phyloP scores from a whole-genome alignment of 2,888 invertebrate species.

The Allygus modestus region DNA sequence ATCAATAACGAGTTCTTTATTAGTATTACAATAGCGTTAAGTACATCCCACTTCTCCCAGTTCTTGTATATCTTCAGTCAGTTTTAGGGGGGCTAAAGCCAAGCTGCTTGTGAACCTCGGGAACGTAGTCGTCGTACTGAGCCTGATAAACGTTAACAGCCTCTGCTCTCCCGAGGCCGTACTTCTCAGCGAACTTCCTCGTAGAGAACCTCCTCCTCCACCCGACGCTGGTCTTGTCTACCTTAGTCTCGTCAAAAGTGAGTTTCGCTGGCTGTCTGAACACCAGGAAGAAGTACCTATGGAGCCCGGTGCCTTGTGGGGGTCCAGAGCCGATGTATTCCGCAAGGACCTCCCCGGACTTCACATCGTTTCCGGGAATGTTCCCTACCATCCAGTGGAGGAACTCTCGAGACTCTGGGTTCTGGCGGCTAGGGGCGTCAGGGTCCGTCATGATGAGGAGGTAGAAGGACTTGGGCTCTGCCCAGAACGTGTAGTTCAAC shows the following conservation, averaged over 20 bases:
- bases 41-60: too few species aligned
- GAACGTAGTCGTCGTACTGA: slow-evolving; percentile 93
- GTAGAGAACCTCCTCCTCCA: slow-evolving; percentile 82
- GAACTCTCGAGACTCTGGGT: slow-evolving; percentile 85
- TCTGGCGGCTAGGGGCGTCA: slow-evolving; percentile 92
- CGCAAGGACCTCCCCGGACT: slow-evolving; percentile 84
- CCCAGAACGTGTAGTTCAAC: slow-evolving; percentile 77
- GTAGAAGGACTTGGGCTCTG: slow-evolving; percentile 7
- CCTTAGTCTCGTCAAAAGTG: slow-evolving; percentile 76
- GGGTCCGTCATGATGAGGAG: slow-evolving; percentile 80
- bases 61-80: too few species aligned
- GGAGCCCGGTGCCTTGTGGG: slow-evolving; percentile 76
- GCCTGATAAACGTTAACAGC: slow-evolving; percentile 94
- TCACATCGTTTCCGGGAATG: slow-evolving; percentile 85
- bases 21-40: too few species aligned
- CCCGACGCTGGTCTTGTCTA: slow-evolving; percentile 70
- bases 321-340: slow-evolving; percentile 88
- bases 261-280: slow-evolving; percentile 83
- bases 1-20: too few species aligned
- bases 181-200: slow-evolving; percentile 86
- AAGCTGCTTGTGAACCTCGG: slow-evolving; percentile 89
- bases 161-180: slow-evolving; percentile 87
- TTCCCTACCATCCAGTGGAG: slow-evolving; percentile 95
- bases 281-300: slow-evolving; percentile 88
- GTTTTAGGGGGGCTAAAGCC: background rate